Evolutionary conservation across 1,140 invertebrate species (phyloP), one percentile per base, ranked within the genome.

Genomic region (Drosophila eugracilis): DNA sequence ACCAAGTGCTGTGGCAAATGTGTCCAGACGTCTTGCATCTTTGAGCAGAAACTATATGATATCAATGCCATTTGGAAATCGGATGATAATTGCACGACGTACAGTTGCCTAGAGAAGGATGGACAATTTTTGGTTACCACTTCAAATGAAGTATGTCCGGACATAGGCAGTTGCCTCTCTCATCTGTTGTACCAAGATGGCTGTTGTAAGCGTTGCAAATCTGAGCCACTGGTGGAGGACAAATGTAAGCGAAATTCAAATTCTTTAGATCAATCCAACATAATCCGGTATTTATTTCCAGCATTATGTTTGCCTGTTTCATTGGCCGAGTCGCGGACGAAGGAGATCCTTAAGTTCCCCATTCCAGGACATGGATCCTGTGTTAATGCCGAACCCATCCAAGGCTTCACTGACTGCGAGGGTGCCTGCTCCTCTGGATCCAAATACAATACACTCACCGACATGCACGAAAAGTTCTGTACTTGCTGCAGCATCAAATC

Each of bases 1-100:
- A 91, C 69, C 15, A 90, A 89, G 34, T 97, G 96, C 90, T 97
- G 96, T 76, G 96, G 96, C 3, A 92, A 93, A 57, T 97, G 96
- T 63, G 89, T 93, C 19, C 94, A 95, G 91, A 91, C 92, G 0
- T 92, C 92, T 22, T 97, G 96, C 72, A 85, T 96, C 0, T 91
- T 94, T 12, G 93, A 93, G 0, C 93, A 93, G 2, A 91, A 92
- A 6, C 60, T 94, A 0, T 93, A 94, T 36, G 85, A 93, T 28
- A 89, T 93, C 12, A 92, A 92, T n/a, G 84, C 92, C 1, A 92
- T 74, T 1, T 96, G 95, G 95, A 92, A 89, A 21, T 95, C 94
- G 0, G 60, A 77, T 0, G 95, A 96, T 81, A 95, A 94, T 75
- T 96, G 96, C 78, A 95, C 94, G 1, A 93, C 54, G 10, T 91